A percentile compares a stretch with the other conserved stretches of the same genome.
Evolutionary conservation across 2,888 invertebrate species (phyloP).

Genomic region (Maniola hyperantus): DNA sequence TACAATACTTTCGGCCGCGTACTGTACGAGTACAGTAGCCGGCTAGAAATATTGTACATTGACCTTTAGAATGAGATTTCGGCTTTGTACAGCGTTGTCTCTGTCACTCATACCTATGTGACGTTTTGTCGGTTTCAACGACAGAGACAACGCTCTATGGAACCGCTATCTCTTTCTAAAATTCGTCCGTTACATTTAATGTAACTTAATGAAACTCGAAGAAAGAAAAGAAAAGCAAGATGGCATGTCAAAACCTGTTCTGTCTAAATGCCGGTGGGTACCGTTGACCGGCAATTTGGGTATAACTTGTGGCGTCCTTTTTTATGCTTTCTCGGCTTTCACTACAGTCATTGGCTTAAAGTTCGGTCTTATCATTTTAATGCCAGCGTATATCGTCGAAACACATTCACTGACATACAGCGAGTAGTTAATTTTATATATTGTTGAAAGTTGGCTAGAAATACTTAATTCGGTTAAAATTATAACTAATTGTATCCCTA

Average conservation of each 20-base stretch:
- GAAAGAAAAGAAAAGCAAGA: constrained; percentile 1
- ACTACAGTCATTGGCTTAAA: constrained; percentile 43
- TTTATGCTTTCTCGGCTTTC: constrained; percentile 48
- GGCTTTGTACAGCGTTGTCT: no score
- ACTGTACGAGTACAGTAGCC: no score
- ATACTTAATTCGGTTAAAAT: no score
- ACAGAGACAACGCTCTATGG: no score
- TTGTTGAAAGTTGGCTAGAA: background rate
- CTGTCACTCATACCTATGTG: no score
- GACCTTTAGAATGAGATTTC: no score
- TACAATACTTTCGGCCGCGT: no score
- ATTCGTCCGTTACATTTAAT: background rate
- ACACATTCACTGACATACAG: constrained; percentile 1
- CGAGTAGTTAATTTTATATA: background rate
- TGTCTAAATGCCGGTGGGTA: constrained; percentile 34
- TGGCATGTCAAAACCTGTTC: constrained; percentile 32
- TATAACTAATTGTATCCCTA: no score
- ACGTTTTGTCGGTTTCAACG: no score
- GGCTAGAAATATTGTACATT: no score
- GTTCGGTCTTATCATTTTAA: constrained; percentile 31
- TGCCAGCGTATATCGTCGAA: background rate
- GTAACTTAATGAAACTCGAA: constrained; percentile 7
- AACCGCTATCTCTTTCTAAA: no score
- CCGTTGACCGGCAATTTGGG: constrained; percentile 43
- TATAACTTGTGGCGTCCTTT: constrained; percentile 42